Percentiles rank a stretch among this genome's conserved stretches.
Evolutionary conservation across 2,888 invertebrate species (phyloP).

Genomic region (Biston betularia): DNA sequence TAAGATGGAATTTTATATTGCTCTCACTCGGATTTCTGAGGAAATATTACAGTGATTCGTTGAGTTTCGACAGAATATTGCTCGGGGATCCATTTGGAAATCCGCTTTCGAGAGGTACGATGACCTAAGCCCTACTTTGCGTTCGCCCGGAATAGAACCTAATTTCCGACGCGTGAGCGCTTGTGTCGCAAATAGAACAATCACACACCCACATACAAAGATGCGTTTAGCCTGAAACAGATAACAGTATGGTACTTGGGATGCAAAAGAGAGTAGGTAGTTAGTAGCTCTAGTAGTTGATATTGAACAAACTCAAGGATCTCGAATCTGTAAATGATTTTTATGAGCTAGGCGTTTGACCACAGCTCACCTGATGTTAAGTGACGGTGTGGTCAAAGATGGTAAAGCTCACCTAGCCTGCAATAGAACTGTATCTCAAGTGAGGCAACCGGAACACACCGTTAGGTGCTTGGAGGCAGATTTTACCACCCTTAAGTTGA

Average conservation of each 20-base stretch:
- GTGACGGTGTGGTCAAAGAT: too few relatives aligned
- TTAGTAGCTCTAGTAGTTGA: too few relatives aligned
- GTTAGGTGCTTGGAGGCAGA: too few relatives aligned
- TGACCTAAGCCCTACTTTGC: constrained; percentile 11
- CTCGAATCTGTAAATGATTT: too few relatives aligned
- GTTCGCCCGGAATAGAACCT: constrained; percentile 9
- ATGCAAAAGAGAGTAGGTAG: not conserved
- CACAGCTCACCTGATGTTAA: too few relatives aligned
- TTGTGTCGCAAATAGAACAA: not conserved
- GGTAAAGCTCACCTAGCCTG: too few relatives aligned
- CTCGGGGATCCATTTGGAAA: constrained; percentile 25
- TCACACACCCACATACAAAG: not conserved
- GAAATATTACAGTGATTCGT: constrained; percentile 43
- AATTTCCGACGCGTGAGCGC: not conserved
- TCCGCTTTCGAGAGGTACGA: constrained; percentile 14
- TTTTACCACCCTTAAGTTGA: too few relatives aligned
- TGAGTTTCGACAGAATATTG: constrained; percentile 36
- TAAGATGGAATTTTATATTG: constrained; percentile 47
- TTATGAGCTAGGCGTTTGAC: too few relatives aligned
- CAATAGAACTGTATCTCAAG: too few relatives aligned
- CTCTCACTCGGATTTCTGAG: constrained; percentile 32
- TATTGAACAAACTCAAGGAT: too few relatives aligned
- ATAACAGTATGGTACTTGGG: not conserved
- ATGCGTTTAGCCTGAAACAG: not conserved
- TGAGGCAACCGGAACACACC: too few relatives aligned